Evolutionary conservation across 2,888 invertebrate genomes (phyloP).

Genomic region (Caenorhabditis plicata): DNA sequence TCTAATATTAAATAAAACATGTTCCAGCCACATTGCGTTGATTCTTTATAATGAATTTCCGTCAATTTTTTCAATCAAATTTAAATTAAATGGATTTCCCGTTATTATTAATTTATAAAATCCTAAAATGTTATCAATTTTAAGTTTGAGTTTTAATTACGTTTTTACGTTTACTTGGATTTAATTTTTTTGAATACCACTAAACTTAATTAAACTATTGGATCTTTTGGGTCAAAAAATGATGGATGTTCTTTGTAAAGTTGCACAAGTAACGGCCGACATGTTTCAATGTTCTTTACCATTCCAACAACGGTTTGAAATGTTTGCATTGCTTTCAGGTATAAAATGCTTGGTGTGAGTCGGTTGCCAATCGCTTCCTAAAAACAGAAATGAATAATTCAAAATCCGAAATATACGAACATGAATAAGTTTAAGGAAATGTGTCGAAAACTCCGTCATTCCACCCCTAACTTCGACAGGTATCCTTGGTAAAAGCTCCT

Average conservation of each 20-base stretch:
- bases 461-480: conserved; percentile 48
- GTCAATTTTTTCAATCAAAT: too few relatives aligned
- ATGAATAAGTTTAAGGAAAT: conserved; percentile 43
- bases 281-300: conserved; percentile 26
- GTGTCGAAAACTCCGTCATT: conserved; percentile 45
- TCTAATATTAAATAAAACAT: too few relatives aligned
- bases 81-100: too few relatives aligned
- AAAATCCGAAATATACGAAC: conserved; percentile 20
- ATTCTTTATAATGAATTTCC: too few relatives aligned
- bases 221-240: conserved; percentile 29
- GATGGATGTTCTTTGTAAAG: conserved; percentile 14
- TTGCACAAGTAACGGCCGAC: conserved; percentile 9
- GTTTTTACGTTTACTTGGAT: too few relatives aligned
- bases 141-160: too few relatives aligned
- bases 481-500: conserved; percentile 43
- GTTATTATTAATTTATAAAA: too few relatives aligned
- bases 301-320: conserved; percentile 46
- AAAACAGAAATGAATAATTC: conserved; percentile 3
- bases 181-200: too few relatives aligned
- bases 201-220: too few relatives aligned
- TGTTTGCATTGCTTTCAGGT: conserved; percentile 29
- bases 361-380: conserved; percentile 30
- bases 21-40: too few relatives aligned
- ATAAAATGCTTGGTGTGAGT: conserved; percentile 20
- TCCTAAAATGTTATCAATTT: too few relatives aligned